phyloP scores from a whole-genome alignment of 2,888 invertebrate species.

The Bhutanitis thaidina region DNA sequence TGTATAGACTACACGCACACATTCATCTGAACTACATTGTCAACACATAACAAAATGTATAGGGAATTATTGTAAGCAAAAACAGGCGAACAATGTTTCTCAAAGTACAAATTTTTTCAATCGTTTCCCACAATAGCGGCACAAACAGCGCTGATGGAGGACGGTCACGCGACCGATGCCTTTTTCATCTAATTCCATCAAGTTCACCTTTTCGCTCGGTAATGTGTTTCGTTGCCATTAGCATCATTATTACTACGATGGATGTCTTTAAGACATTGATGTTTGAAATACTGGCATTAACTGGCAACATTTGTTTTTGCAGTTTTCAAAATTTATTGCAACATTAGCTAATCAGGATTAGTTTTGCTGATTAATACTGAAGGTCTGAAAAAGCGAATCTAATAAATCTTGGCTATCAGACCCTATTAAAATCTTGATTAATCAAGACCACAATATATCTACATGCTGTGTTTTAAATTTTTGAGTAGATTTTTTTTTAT shows the following conservation, averaged over 20 bases:
- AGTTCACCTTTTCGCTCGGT: conserved; percentile 1
- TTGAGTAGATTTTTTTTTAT: no score
- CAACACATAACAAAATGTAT: background rate
- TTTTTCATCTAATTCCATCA: conserved; percentile 10
- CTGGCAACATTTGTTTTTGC: background rate
- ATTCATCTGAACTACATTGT: no score
- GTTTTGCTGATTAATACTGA: no score
- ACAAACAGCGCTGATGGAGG: background rate
- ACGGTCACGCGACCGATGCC: conserved; percentile 8
- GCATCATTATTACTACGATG: background rate
- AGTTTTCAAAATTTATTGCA: no score
- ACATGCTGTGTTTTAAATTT: no score
- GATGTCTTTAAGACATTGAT: background rate
- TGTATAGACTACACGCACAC: no score
- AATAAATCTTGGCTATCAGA: no score
- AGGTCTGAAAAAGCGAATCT: no score
- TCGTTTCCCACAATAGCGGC: background rate
- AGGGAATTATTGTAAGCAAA: background rate
- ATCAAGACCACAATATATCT: no score
- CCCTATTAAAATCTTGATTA: no score
- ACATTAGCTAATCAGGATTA: no score
- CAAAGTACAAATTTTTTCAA: conserved; percentile 9
- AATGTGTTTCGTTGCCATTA: conserved; percentile 6
- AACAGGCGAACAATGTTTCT: background rate
- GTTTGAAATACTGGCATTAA: background rate